Evolutionary conservation across 92 coral and sea anemone genomes (phyloP).

Genomic region (Phymanthus crucifer): DNA sequence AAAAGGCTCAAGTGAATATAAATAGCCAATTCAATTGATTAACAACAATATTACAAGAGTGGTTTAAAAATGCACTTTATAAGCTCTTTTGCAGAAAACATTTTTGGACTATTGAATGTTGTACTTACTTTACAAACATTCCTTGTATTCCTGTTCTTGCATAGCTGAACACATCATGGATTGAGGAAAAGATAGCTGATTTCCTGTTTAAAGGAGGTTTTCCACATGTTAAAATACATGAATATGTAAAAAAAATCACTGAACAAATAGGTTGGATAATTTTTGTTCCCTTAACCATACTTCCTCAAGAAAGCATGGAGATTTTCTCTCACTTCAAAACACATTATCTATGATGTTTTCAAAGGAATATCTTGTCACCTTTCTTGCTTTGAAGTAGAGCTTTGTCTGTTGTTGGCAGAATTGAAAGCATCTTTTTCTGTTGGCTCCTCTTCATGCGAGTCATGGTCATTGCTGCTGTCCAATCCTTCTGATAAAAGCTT

Average conservation of each 20-base stretch:
- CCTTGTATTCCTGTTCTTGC: conserved; percentile 79
- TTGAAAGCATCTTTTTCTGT: conserved; percentile 62
- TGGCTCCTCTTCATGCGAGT: conserved; percentile 62
- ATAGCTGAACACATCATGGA: conserved; percentile 60
- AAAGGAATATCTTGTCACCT: conserved; percentile 36
- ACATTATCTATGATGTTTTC: not conserved
- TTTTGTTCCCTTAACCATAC: no score
- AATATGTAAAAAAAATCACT: no score
- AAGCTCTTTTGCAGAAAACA: not conserved
- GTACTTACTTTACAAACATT: conserved; percentile 74
- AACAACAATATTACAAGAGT: not conserved
- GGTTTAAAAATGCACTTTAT: not conserved
- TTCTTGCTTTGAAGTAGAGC: conserved; percentile 46
- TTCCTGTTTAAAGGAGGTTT: conserved; percentile 41
- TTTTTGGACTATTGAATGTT: not conserved
- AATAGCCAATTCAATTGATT: no score
- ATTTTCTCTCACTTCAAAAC: not conserved
- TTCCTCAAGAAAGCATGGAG: no score
- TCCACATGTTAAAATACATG: no score
- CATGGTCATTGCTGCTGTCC: conserved; percentile 75
- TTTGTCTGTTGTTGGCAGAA: conserved; percentile 39
- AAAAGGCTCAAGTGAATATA: no score
- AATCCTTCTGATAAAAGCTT: conserved; percentile 60
- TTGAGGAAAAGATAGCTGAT: conserved; percentile 72
- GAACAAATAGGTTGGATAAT: no score